Percentiles rank a stretch among this genome's conserved stretches.
Conservation (phyloP, 2,797 vertebrate species). For the Crax fasciolata region DNA sequence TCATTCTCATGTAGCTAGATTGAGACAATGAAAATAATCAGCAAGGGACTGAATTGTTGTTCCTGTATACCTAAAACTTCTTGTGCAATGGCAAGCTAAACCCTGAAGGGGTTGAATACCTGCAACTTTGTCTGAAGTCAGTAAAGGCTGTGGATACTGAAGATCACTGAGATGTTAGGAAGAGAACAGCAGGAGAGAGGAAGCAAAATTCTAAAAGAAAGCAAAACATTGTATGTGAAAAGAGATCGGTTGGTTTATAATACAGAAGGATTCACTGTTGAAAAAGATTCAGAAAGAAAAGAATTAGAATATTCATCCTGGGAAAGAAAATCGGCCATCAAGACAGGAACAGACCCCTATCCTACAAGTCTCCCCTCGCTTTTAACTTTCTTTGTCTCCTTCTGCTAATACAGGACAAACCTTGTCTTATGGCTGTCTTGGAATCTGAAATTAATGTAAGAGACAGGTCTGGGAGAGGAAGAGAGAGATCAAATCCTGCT, state of each 20-base stretch:
- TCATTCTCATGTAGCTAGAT: constrained; percentile 10
- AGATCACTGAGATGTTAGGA: background rate
- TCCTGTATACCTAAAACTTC: constrained; percentile 14
- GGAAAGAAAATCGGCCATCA: background rate
- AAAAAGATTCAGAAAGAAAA: background rate
- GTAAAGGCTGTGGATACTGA: background rate
- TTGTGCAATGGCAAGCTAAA: background rate
- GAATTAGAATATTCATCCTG: background rate
- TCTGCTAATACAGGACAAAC: constrained; percentile 7
- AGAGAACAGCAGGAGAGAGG: background rate
- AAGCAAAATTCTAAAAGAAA: background rate
- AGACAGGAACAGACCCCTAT: background rate
- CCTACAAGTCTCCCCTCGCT: background rate
- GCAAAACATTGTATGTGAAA: background rate
- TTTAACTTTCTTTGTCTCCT: constrained; percentile 33
- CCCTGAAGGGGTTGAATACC: background rate
- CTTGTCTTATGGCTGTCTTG: background rate
- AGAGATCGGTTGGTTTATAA: background rate
- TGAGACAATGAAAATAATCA: constrained; percentile 56
- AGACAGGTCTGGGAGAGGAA: background rate
- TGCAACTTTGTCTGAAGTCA: background rate
- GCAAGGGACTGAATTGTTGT: constrained; percentile 22
- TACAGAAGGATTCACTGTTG: constrained; percentile 4
- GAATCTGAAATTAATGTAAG: constrained; percentile 15
- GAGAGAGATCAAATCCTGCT: background rate